phyloP scores from a whole-genome alignment of 2,888 invertebrate genomes.

The Synergus itoensis region DNA sequence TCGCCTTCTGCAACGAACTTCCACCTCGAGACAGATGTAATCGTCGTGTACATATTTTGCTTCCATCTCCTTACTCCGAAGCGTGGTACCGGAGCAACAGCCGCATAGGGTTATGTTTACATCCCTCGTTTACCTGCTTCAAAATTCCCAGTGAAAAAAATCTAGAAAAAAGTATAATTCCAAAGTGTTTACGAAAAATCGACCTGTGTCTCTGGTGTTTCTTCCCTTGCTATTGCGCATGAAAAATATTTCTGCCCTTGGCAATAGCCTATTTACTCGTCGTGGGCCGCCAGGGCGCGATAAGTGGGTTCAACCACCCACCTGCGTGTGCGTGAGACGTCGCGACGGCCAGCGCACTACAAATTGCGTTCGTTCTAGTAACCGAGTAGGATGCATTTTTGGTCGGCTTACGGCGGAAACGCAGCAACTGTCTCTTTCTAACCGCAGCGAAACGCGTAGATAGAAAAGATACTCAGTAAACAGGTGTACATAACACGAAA shows the following conservation, averaged over 20 bases:
- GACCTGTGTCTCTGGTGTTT: constrained; percentile 50
- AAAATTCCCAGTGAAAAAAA: constrained; percentile 38
- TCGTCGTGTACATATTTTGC: constrained; percentile 54
- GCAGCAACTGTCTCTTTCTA: too few relatives aligned
- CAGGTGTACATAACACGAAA: constrained; percentile 39
- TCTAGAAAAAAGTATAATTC: constrained; percentile 8
- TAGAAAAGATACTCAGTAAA: constrained; percentile 5
- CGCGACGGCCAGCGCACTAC: constrained; percentile 40
- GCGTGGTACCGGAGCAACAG: constrained; percentile 33
- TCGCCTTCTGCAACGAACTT: constrained; percentile 48
- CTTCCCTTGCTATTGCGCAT: constrained; percentile 74
- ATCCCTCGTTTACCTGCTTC: neutral
- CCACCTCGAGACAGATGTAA: constrained; percentile 61
- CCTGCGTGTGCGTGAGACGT: constrained; percentile 52
- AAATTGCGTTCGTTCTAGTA: constrained; percentile 36
- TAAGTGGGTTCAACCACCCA: constrained; percentile 68
- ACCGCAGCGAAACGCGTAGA: too few relatives aligned
- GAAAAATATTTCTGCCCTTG: constrained; percentile 77
- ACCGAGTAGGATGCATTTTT: too few relatives aligned
- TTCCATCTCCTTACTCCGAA: constrained; percentile 27
- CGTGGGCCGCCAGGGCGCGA: constrained; percentile 53
- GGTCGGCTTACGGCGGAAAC: too few relatives aligned
- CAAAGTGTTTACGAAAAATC: constrained; percentile 36
- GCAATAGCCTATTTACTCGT: constrained; percentile 68
- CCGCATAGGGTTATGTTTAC: constrained; percentile 27